Base-by-base conservation (phyloP, 2,113 vertebrate species). In the Phalacrocorax brasilianus region DNA sequence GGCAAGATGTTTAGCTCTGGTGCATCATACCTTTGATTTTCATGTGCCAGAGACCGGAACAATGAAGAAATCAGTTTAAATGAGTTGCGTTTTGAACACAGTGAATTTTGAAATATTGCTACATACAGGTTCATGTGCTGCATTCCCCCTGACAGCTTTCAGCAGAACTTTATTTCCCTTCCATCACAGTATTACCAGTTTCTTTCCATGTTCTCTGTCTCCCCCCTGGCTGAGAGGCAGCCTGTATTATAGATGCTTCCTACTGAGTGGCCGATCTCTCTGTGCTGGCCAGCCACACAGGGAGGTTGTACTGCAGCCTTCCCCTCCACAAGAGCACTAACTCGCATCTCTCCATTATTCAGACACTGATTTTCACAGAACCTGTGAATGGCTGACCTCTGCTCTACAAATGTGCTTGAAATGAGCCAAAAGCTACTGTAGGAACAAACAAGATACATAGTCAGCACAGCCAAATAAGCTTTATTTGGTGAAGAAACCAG, bases 301-400 rank as follows among this genome's bases (percentile, higher is more conserved):
- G 56, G 78, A 45, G 62, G 27, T 18, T 45, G 62, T 66, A 73
- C 80, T 47, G 49, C 35, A 58, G 80, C 44, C 72, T 28, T 30
- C 55, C 32, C 49, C 12, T 20, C 7, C 1, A 18, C 45, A 66
- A 30, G 33, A 73, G 72, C 55, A 7, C 73, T 23, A 14, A 65
- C 33, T 70, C 0, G 0, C 40, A 44, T 22, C 50, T 20, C 45
- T 33, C 40, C 6, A 0, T 56, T 61, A 28, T 44, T 79, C 71
- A 73, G 92, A 38, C 67, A 35, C 12, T 56, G 59, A 49, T 66
- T 83, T 62, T 42, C 67, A 45, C 76, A 91, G 45, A 73, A 14
- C 33, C 59, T 50, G 55, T 28, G 73, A 28, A n/a, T 58, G 79
- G 35, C 52, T 53, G 83, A 59, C 38, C 55, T 80, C 83, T 47